These are phyloP conservation scores for Pogonomyrmex barbatus DNA, from an alignment of 1,140 invertebrate genomes.

Conservation along the genomic window DNA sequence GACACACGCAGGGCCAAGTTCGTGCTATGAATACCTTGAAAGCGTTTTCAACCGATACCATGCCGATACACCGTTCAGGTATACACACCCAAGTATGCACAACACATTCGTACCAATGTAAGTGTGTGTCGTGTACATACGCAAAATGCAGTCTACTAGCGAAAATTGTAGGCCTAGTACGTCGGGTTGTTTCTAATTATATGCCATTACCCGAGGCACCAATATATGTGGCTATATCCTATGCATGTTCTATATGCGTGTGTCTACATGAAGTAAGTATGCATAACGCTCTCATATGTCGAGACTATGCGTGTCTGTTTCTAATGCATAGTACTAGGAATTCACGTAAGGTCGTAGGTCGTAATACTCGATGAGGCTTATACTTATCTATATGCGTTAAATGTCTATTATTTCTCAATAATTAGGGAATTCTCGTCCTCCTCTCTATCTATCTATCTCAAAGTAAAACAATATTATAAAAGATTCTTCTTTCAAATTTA, in stretches of 20 bases:
- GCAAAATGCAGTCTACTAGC: slow-evolving; percentile 60
- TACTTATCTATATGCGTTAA: neutral
- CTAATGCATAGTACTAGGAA: slow-evolving; percentile 13
- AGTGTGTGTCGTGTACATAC: slow-evolving; percentile 17
- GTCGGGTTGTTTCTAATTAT: slow-evolving; percentile 69
- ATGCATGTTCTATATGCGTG: slow-evolving; percentile 31
- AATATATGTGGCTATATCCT: slow-evolving; percentile 23
- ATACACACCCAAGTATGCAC: neutral
- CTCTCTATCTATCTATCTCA: no score
- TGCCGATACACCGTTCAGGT: neutral
- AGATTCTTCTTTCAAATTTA: neutral
- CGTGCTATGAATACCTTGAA: slow-evolving; percentile 33
- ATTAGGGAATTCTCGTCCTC: slow-evolving; percentile 37
- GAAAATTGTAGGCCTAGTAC: slow-evolving; percentile 76
- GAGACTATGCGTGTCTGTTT: slow-evolving; percentile 10
- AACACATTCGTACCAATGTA: slow-evolving; percentile 1
- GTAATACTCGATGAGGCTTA: slow-evolving; percentile 14
- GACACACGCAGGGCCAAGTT: slow-evolving; percentile 43
- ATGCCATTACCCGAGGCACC: slow-evolving; percentile 71
- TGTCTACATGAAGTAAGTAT: slow-evolving; percentile 25
- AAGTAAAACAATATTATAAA: neutral
- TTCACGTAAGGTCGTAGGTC: slow-evolving; percentile 45
- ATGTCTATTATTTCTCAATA: slow-evolving; percentile 68
- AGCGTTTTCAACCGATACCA: slow-evolving; percentile 29
- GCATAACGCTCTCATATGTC: slow-evolving; percentile 21